phyloP scores from a whole-genome alignment of 2,888 invertebrate species.

The Plebejus melissa region DNA sequence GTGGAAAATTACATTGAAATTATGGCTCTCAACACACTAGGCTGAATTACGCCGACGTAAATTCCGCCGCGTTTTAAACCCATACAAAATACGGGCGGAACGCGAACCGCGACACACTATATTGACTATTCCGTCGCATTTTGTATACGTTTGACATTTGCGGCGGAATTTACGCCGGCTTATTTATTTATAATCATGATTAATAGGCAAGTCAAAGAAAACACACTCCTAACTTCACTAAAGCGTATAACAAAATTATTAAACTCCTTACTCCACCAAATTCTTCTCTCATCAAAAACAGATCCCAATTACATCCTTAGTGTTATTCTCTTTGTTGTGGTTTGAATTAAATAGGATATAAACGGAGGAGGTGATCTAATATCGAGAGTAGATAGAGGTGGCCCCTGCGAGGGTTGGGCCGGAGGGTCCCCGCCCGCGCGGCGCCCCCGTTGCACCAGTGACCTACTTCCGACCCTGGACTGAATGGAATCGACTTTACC shows the following conservation, averaged over 20 bases:
- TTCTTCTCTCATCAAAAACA: not conserved
- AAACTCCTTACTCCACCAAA: not conserved
- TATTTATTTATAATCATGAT: not conserved
- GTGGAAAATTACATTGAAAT: not conserved
- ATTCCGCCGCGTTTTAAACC: too few relatives aligned
- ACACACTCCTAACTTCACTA: not conserved
- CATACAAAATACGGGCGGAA: too few relatives aligned
- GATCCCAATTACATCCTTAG: not conserved
- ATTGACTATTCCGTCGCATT: too few relatives aligned
- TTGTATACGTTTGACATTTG: too few relatives aligned
- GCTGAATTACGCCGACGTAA: too few relatives aligned
- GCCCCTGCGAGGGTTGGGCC: conserved; percentile 40
- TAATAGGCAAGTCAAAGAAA: not conserved
- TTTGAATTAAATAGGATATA: not conserved
- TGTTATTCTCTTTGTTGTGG: not conserved
- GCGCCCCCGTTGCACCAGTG: conserved; percentile 66
- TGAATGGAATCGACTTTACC: conserved; percentile 34
- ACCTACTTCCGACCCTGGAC: conserved; percentile 60
- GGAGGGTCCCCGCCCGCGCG: conserved; percentile 41
- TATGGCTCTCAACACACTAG: too few relatives aligned
- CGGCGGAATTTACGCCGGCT: too few relatives aligned
- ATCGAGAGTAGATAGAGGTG: conserved; percentile 37
- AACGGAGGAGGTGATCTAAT: conserved; percentile 2
- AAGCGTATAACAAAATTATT: not conserved
- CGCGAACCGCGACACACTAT: too few relatives aligned